Evolutionary conservation across 2,797 vertebrate species (phyloP), one percentile per base, ranked within the genome.

Genomic region (Macropodus opercularis): DNA sequence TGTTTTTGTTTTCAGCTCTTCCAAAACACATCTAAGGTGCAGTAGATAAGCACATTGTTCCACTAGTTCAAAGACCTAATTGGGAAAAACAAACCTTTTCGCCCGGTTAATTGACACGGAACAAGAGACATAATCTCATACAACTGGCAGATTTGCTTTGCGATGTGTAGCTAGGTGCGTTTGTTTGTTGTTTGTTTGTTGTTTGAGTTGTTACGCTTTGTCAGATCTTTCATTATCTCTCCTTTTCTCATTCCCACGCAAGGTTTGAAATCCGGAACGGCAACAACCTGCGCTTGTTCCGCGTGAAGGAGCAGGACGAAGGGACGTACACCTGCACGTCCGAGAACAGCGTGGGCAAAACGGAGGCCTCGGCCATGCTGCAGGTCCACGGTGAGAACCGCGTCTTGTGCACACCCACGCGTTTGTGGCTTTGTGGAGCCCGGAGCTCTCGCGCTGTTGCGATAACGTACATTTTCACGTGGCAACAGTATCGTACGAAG

Each of bases 291-390:
- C 90, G 90, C 75, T 92, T 99, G 74, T 84, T 87, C 43, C 92
- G 54, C 3, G 94, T 96, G 81, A 91, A 77, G 15, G 90, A 92
- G 3, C 94, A 95, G 71, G 97, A 98, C 0, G 95, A 96, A 70
- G 97, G 96, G 39, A 96, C 94, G 0, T 98, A 98, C 65, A 98
- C 96, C 24, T 99, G 97, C 6, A 91, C 96, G 80, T 96, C 95
- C 0, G 96, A 97, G 85, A 99, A 98, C 92, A 96, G 94, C 0
- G 94, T 98, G 81, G 97, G 97, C 69, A 94, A 94, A 35, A 94
- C 93, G 0, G 96, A 98, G 87, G 96, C 95, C 0, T 97, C 96
- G 0, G 95, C 93, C 62, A 92, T 94, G 69, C 91, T 99, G 79
- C 94, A 93, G 1, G 96, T 99, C 65, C 96, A 96, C 0, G 95